Percentiles rank a stretch among this genome's conserved stretches.
Evolutionary conservation across 2,113 vertebrate genomes (phyloP).

Genomic region (Mormyrus lacerda): DNA sequence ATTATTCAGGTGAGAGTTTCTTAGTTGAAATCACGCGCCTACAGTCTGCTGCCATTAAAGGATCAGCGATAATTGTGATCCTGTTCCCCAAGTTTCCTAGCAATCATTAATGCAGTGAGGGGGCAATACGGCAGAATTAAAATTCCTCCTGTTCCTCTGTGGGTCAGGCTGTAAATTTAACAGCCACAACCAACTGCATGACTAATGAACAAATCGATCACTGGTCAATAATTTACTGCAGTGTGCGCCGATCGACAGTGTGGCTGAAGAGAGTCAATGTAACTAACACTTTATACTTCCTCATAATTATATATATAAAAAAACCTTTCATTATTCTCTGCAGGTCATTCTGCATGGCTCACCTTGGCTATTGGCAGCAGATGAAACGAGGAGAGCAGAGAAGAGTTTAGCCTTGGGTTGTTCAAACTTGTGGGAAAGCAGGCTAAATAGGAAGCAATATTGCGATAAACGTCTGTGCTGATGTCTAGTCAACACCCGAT

Average conservation of each 20-base stretch:
- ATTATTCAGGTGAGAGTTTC: constrained; percentile 16
- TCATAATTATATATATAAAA: background rate
- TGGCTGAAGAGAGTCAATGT: background rate
- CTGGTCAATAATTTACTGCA: background rate
- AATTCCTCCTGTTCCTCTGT: background rate
- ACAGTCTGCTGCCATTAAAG: background rate
- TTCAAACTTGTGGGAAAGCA: background rate
- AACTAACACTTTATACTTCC: background rate
- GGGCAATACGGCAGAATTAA: background rate
- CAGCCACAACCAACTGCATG: background rate
- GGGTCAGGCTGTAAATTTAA: background rate
- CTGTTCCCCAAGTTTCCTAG: background rate
- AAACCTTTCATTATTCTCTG: background rate
- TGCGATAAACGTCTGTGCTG: background rate
- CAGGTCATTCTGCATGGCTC: background rate
- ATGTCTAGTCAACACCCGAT: background rate
- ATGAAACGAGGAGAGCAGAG: background rate
- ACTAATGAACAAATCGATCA: background rate
- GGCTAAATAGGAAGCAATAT: background rate
- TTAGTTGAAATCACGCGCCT: background rate
- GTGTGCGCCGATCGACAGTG: background rate
- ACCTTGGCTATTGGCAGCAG: background rate
- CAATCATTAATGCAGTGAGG: background rate
- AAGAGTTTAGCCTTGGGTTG: background rate
- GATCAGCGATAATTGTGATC: background rate